A percentile compares a stretch with the other conserved stretches of the same genome.
Conservation (phyloP, 2,888 invertebrate species). For the Parnassius smintheus region DNA sequence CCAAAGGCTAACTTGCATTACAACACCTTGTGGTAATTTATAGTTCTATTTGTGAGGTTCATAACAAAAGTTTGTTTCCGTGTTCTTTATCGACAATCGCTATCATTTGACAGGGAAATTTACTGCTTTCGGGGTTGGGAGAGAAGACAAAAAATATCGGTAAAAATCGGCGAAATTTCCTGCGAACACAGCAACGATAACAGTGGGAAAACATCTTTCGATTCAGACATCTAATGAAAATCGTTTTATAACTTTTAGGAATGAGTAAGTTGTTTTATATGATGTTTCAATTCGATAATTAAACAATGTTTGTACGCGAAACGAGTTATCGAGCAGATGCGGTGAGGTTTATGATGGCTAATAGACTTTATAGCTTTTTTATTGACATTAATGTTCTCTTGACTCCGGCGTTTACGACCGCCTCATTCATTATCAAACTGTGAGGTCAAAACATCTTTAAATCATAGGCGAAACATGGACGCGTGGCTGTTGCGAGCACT, state of each 20-base stretch:
- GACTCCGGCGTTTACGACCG: constrained; percentile 74
- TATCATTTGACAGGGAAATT: constrained; percentile 69
- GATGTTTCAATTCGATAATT: constrained; percentile 59
- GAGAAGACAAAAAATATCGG: constrained; percentile 21
- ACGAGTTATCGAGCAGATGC: constrained; percentile 75
- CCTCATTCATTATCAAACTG: constrained; percentile 78
- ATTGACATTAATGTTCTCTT: constrained; percentile 80
- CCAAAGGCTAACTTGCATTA: constrained; percentile 57
- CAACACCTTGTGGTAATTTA: constrained; percentile 78
- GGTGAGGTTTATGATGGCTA: constrained; percentile 77
- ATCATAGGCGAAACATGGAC: constrained; percentile 66
- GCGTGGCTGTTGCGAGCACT: constrained; percentile 46
- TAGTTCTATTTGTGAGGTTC: constrained; percentile 64
- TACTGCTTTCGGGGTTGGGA: constrained; percentile 44
- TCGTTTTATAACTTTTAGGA: not conserved
- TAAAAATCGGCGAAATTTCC: constrained; percentile 20
- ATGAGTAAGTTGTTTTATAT: constrained; percentile 19
- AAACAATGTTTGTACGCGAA: constrained; percentile 67
- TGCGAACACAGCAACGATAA: constrained; percentile 13
- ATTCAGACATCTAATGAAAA: constrained; percentile 1
- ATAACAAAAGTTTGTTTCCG: constrained; percentile 77
- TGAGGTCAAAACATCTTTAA: constrained; percentile 75
- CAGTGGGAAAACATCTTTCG: constrained; percentile 14
- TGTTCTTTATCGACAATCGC: constrained; percentile 68
- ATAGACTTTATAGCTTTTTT: constrained; percentile 80